Percentiles rank a stretch among this genome's conserved stretches.
These are phyloP conservation scores for Phrynocephalus vlangalii DNA, from an alignment of 2,797 vertebrate species.

Conservation along the genomic window DNA sequence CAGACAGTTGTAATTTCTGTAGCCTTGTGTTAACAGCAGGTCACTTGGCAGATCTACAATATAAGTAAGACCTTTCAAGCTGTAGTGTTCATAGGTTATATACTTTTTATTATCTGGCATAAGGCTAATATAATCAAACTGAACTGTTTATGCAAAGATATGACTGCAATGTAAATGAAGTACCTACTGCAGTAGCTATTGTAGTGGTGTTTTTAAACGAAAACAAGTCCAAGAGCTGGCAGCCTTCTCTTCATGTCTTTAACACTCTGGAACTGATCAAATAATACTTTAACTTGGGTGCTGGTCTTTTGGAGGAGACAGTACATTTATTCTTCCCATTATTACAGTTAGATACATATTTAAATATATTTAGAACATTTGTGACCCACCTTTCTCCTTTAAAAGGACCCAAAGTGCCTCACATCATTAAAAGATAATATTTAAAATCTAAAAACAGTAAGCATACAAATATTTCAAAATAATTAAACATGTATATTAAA, in stretches of 20 bases:
- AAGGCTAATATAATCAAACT: not conserved
- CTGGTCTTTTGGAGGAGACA: not conserved
- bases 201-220: not conserved
- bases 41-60: not conserved
- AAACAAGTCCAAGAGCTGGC: not conserved
- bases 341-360: no score
- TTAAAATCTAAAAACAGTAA: no score
- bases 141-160: not conserved
- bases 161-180: not conserved
- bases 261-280: not conserved
- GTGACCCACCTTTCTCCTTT: no score
- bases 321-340: not conserved
- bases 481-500: no score
- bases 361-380: no score
- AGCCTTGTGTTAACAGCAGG: not conserved
- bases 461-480: no score
- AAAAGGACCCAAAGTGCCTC: no score
- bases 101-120: not conserved
- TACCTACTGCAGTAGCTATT: not conserved
- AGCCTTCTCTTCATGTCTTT: not conserved
- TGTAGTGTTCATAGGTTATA: not conserved
- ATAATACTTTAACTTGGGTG: not conserved
- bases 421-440: no score
- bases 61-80: not conserved
- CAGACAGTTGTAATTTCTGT: not conserved